Evolutionary conservation across 1,140 invertebrate genomes (phyloP).

Genomic region (Conus betulinus): DNA sequence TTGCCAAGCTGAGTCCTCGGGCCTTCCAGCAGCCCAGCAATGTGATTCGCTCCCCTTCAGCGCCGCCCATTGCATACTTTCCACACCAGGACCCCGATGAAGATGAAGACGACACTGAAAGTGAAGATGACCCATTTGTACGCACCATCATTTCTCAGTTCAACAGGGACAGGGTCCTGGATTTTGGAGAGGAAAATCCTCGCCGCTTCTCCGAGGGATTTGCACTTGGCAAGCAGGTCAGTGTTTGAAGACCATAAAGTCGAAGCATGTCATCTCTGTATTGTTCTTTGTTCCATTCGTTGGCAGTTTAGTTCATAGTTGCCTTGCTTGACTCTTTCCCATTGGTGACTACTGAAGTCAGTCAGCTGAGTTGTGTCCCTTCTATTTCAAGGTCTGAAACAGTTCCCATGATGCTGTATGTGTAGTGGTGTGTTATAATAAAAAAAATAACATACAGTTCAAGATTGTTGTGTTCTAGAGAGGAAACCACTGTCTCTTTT

Average conservation of each 20-base stretch:
- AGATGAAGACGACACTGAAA: constrained; percentile 48
- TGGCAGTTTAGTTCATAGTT: too few relatives aligned
- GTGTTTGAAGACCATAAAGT: neutral
- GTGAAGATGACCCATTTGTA: constrained; percentile 55
- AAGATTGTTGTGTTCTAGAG: too few relatives aligned
- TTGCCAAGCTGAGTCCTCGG: constrained; percentile 65
- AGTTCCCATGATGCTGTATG: too few relatives aligned
- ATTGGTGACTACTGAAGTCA: too few relatives aligned
- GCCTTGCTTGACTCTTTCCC: too few relatives aligned
- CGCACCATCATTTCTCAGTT: constrained; percentile 48
- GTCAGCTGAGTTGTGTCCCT: too few relatives aligned
- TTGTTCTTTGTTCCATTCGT: too few relatives aligned
- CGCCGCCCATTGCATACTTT: constrained; percentile 64
- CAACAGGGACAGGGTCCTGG: constrained; percentile 47
- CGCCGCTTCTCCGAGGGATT: constrained; percentile 53
- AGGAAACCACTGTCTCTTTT: too few relatives aligned
- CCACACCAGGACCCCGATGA: constrained; percentile 54
- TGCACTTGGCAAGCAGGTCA: constrained; percentile 47
- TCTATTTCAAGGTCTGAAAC: too few relatives aligned
- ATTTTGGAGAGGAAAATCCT: constrained; percentile 41
- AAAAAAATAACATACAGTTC: too few relatives aligned
- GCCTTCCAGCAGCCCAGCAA: constrained; percentile 52
- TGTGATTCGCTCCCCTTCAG: constrained; percentile 64
- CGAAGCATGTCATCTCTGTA: too few relatives aligned
- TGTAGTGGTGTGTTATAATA: too few relatives aligned